A percentile compares a stretch with the other conserved stretches of the same genome.
These are phyloP conservation scores for Theonella swinhoei DNA, from an alignment of 37 sponge, comb jelly and placozoan species.

Conservation along the genomic window DNA sequence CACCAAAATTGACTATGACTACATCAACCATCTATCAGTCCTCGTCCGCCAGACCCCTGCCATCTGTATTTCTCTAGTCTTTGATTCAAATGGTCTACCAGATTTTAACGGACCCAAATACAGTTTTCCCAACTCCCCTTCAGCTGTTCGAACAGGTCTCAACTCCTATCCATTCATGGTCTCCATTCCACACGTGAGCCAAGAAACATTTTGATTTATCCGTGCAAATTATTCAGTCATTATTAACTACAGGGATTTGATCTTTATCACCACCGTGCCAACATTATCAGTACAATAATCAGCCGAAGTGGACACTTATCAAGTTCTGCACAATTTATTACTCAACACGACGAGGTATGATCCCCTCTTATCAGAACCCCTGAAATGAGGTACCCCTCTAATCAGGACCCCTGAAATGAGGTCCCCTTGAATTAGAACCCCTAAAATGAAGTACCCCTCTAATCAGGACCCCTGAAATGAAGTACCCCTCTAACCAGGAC, in stretches of 20 bases:
- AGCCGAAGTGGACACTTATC: conserved; percentile 3
- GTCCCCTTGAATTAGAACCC: no score
- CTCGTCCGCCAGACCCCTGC: conserved; percentile 30
- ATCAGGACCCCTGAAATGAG: no score
- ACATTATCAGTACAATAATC: conserved; percentile 70
- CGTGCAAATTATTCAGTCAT: neutral
- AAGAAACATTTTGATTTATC: no score
- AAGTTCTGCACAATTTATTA: conserved; percentile 12
- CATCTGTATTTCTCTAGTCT: conserved; percentile 40
- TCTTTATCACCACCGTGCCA: conserved; percentile 52
- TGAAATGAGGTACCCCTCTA: no score
- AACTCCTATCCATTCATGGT: conserved; percentile 70
- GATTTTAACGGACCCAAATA: conserved; percentile 65
- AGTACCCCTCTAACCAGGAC: no score
- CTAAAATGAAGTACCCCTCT: no score
- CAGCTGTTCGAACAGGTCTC: conserved; percentile 48
- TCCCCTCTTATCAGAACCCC: no score
- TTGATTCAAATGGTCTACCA: conserved; percentile 57
- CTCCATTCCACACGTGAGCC: conserved; percentile 51
- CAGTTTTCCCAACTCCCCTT: conserved; percentile 41
- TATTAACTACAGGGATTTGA: conserved; percentile 39
- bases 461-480: no score
- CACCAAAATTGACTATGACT: conserved; percentile 54
- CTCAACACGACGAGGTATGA: conserved; percentile 57
- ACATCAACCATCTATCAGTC: conserved; percentile 14